These are phyloP conservation scores for Dryoscopus gambensis DNA, from an alignment of 2,113 vertebrate genomes.

Conservation along the genomic window DNA sequence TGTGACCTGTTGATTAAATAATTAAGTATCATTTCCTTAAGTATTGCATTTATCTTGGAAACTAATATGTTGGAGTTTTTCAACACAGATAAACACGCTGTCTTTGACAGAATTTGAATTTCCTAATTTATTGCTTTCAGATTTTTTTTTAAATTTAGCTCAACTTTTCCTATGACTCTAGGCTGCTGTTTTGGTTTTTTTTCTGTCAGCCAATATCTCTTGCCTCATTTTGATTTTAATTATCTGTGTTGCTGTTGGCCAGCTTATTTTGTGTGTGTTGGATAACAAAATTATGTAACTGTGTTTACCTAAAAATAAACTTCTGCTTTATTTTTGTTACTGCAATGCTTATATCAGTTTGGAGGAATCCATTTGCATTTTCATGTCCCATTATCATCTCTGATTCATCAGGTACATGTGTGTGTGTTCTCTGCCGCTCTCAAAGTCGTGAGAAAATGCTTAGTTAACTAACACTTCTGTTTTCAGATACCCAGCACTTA, in stretches of 20 bases:
- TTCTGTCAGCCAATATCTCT: not conserved
- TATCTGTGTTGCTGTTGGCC: not conserved
- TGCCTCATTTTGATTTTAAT: not conserved
- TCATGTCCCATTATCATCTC: not conserved
- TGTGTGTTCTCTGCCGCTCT: not conserved
- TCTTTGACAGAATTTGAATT: not conserved
- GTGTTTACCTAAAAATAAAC: not conserved
- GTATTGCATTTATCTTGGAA: not conserved
- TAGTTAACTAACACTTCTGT: not conserved
- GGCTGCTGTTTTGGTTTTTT: not conserved
- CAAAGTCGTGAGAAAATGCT: not conserved
- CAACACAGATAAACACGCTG: not conserved
- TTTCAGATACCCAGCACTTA: constrained; percentile 76
- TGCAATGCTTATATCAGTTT: not conserved
- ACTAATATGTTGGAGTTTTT: not conserved
- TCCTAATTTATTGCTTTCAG: not conserved
- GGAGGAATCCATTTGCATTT: not conserved
- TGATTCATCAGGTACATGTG: not conserved
- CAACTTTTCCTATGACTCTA: not conserved
- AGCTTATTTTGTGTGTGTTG: not conserved
- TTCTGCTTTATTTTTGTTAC: not conserved
- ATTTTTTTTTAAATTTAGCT: not conserved
- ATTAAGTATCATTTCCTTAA: not conserved
- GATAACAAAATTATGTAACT: not conserved
- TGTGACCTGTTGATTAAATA: not conserved